Conservation (phyloP, 2,113 vertebrate genomes). For the Dasyurus viverrinus region DNA sequence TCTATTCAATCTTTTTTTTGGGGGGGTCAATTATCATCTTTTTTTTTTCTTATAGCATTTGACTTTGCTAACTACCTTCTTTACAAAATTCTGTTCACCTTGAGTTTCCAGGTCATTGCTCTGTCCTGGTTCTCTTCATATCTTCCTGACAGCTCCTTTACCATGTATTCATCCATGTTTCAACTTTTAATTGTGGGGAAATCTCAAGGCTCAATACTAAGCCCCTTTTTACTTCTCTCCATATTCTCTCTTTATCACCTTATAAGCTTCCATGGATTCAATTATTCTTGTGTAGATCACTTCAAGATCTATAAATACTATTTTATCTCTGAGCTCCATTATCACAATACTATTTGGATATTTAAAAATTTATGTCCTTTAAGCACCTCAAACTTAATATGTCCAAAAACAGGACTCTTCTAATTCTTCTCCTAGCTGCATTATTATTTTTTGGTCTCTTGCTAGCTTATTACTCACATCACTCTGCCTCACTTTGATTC, state of each 20-base stretch:
- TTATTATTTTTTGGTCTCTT: not conserved
- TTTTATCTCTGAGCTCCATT: not conserved
- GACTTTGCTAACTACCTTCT: not conserved
- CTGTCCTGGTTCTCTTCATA: not conserved
- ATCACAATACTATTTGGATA: not conserved
- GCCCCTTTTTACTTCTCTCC: accelerated
- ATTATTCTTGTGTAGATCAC: not conserved
- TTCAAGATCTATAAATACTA: not conserved
- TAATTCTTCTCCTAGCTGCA: not conserved
- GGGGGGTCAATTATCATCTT: not conserved
- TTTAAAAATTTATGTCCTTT: not conserved
- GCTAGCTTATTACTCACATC: not conserved
- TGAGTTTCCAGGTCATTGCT: not conserved
- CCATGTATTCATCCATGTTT: not conserved
- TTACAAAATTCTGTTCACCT: not conserved
- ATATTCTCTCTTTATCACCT: slow-evolving; percentile 28
- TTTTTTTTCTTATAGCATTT: not conserved
- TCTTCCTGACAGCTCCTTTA: not conserved
- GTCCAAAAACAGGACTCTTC: not conserved
- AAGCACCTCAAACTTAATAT: not conserved
- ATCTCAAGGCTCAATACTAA: not conserved
- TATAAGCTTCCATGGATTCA: not conserved
- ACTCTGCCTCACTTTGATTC: not conserved
- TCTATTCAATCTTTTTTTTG: not conserved
- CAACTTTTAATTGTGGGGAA: not conserved